Base-by-base conservation (phyloP, 2,797 vertebrate genomes). In the Diceros bicornis region DNA sequence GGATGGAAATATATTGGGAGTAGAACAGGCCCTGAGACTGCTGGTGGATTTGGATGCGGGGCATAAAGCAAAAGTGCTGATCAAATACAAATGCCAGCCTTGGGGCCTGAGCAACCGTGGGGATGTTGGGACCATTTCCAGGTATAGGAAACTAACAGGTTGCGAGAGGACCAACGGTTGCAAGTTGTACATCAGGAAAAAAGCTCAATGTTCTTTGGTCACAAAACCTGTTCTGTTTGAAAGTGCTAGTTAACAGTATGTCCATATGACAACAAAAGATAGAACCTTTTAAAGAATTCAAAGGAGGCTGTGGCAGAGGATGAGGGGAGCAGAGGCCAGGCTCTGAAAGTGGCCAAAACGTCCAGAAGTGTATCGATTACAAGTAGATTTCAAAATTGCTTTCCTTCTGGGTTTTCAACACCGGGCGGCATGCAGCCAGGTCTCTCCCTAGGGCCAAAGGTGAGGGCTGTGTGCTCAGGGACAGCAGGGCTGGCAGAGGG, bases 371-470 rank as follows among this genome's bases (percentile, higher is more conserved):
- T 77, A 92, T 86, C 83, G 55, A 44, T 91, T 64, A 37, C 37
- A 29, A 96, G 87, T 37, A 87, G 96, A 95, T 81, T 72, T 91
- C 82, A 64, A 66, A 94, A 90, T 21, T 32, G 20, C 59, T 96
- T 64, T 87, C 62, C n/a, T 89, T 68, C n/a, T 91, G 93, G 92
- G 37, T 59, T 81, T 95, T 92, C 50, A 59, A 87, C 52, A 29
- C 84, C 7, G 0, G 9, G 61, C 20, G 4, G 77, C 79, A 41
- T 64, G 61, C 1, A 1, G 68, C 74, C 37, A 32, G 55, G 25
- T n/a, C 68, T 89, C 81, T 61, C 47, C 72, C 17, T 12, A 27
- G 23, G 74, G 85, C 89, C 50, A 20, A n/a, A 95, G 59, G 52
- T 29, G 23, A 69, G 74, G 69, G 32, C 12, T 1, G 5, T 71